phyloP scores from a whole-genome alignment of 2,113 vertebrate genomes.

The Scomber japonicus region DNA sequence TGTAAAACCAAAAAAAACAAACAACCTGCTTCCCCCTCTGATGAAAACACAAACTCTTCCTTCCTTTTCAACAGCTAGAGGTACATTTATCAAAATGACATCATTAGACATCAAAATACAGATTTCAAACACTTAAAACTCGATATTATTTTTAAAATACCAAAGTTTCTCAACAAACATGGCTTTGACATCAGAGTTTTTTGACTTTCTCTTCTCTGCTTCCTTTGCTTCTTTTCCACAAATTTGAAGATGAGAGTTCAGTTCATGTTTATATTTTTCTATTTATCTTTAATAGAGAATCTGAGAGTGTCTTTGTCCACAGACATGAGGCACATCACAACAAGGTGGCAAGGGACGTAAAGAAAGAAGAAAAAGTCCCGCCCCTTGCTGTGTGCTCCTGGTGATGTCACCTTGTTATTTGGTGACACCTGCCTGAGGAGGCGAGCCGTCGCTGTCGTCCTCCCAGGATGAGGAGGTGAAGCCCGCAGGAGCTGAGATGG shows the following conservation, averaged over 20 bases:
- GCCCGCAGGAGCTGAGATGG: constrained; percentile 82
- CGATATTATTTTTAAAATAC: constrained; percentile 28
- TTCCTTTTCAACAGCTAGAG: background rate
- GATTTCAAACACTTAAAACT: constrained; percentile 37
- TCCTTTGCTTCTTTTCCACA: background rate
- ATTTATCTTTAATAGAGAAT: background rate
- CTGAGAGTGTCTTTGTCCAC: background rate
- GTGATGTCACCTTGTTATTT: constrained; percentile 21
- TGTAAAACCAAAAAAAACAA: background rate
- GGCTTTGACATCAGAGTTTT: constrained; percentile 40
- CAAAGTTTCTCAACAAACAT: constrained; percentile 38
- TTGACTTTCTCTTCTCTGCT: background rate
- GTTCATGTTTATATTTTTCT: background rate
- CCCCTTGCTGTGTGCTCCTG: background rate
- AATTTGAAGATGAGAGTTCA: background rate
- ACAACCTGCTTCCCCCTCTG: background rate
- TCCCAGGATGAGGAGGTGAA: constrained; percentile 76
- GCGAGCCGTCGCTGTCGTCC: constrained; percentile 59
- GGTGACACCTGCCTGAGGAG: background rate
- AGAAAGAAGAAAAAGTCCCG: background rate
- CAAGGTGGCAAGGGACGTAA: too few species aligned
- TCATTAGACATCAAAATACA: constrained; percentile 46
- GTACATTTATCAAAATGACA: constrained; percentile 61
- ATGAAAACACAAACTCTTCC: background rate
- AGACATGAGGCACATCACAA: background rate